Evolutionary conservation across 2,888 invertebrate genomes (phyloP), one percentile per base, ranked within the genome.

Genomic region (Coremacera marginata): DNA sequence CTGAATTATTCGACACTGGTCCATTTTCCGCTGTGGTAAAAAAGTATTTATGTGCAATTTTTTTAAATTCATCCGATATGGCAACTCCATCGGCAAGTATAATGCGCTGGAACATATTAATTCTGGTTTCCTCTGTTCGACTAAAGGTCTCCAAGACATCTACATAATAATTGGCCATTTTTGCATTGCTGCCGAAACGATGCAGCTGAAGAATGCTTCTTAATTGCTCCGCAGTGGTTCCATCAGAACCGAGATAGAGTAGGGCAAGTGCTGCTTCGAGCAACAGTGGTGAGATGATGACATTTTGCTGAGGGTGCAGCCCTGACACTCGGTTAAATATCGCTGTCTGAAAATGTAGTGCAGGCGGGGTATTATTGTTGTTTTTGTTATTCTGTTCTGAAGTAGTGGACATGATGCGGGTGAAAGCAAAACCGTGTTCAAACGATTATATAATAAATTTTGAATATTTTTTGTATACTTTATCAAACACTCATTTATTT

Each of bases 191-290:
- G 37, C 84, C 82, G 7, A 86, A 85, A 25, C 85, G 80, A 73
- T 83, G 81, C 34, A 88, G 80, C 27, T 85, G 80, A 37, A 88
- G 60, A 16, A 81, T 73, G 3, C 80, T 77, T 71, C 85, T 83
- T 34, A 88, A 70, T 27, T 88, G 85, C 71, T 85, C 84, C 0
- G 88, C 88, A 0, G 88, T 88, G 62, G 88, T 80, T 0, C 93
- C 93, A 52, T 91, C 91, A 0, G 95, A 92, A 1, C 95, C 95
- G 86, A 95, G 94, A 79, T 92, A 93, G 1, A 95, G 90, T 81
- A 95, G 91, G 0, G 93, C 93, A 77, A 96, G 86, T 0, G 94
- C 92, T 77, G 95, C 86, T 88, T 95, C 95, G 78, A 95, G 86
- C 22, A 95, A 94, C 31, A 87, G 79, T 3, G 88, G 88, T 22